Evolutionary conservation across 2,888 invertebrate genomes (phyloP), one percentile per base, ranked within the genome.

Genomic region (Priocnemis perturbator): DNA sequence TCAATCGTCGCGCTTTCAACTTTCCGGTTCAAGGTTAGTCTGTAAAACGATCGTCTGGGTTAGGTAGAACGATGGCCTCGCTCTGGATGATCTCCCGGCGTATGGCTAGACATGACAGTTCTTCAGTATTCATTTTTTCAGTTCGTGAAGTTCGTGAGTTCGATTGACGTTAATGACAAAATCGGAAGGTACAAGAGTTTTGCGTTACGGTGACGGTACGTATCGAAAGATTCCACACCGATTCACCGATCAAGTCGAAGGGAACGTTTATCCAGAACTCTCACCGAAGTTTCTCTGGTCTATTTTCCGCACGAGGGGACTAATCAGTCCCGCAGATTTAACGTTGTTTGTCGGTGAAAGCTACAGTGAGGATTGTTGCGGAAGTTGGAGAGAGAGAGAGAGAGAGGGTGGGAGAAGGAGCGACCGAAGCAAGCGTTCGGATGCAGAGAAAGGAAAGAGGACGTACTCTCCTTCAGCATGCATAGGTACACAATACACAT

Each of bases 11-110:
- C 50, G 50, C 50, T 17, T 50, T 47, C 9, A 37, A 21, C 60
- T 9, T 3, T 9, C 23, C 11, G 55, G 72, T 74, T 74, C 66
- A 72, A 69, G 72, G 69, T 64, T 74, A 44, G 4, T 50, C 65
- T 61, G 65, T 66, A 52, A 69, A 64, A 52, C 56, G 66, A 50
- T n/a, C n/a, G n/a, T n/a, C n/a, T n/a, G n/a, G n/a, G n/a, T n/a
- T n/a, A n/a, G n/a, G 65, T 66, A 52, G 66, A 64, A 52, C 56
- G 66, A 50, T 30, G 61, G 60, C 63, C 64, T 50, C 37, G 55
- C 67, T 21, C 26, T 9, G 44, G 56, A 71, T 61, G 50, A 60
- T 56, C 63, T 56, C 50, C 45, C 67, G 64, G 30, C 9, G 7
- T 9, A 26, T 26, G 5, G 26, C 5, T 26, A 26, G 26, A 5